Evolutionary conservation across 2,888 invertebrate species (phyloP), one percentile per base, ranked within the genome.

Genomic region (Cephus spinipes): DNA sequence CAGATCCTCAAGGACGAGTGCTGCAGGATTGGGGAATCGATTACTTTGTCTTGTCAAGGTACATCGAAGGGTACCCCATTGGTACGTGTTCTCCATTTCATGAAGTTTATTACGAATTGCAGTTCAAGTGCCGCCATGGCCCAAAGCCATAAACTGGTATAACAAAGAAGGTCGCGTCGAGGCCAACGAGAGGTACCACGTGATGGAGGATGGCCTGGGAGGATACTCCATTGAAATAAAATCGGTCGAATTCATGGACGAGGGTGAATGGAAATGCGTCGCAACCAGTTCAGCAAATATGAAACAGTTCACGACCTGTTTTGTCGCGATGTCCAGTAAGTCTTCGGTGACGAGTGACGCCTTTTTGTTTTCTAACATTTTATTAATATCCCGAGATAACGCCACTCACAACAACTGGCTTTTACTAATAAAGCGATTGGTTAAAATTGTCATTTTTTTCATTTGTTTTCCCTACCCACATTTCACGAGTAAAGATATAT

Each of bases 201-300:
- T 95, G 40, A 92, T 95, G 87, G 97, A 96, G 89, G 97, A 97
- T 90, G 97, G 97, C 3, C 94, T 97, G 73, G 97, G 97, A 55
- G 95, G 96, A 68, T 96, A 96, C 90, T 94, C 95, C 88, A 91
- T 97, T 77, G 95, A 96, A 90, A 94, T 96, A 11, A 94, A 94
- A 82, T 94, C 95, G 0, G 94, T 96, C 0, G 96, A 96, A 92
- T 95, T 96, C 83, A 93, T 94, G 71, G 97, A 98, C 88, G 96
- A 96, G 85, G 98, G 97, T 30, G 96, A 97, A 90, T 97, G 97
- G 97, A 97, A 97, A 90, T 97, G 97, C 88, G 96, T 97, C 15
- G 97, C 96, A 11, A 95, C 95, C 30, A 97, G 95, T 89, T 92
- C 93, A 23, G 95, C 95, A 73, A 96, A 96, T 76, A 94, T 94